phyloP scores from a whole-genome alignment of 2,888 invertebrate genomes.

The Caenorhabditis plicata region DNA sequence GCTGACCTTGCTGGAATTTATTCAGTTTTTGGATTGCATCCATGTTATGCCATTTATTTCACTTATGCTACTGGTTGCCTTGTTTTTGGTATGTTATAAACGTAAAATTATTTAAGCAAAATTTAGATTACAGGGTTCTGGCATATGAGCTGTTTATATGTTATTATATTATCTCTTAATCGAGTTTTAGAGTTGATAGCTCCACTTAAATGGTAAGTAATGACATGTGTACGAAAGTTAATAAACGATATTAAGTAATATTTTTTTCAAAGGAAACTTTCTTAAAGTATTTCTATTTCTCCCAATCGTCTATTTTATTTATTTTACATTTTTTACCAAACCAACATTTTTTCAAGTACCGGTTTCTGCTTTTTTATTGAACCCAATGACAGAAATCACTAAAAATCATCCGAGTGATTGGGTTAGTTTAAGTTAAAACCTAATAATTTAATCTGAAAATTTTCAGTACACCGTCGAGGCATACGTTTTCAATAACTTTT shows the following conservation, averaged over 20 bases:
- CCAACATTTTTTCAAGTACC: slow-evolving; percentile 32
- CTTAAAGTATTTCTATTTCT: slow-evolving; percentile 12
- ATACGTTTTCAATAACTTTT: slow-evolving; percentile 34
- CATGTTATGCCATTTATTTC: slow-evolving; percentile 22
- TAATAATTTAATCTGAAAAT: too few relatives aligned
- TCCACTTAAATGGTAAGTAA: slow-evolving; percentile 9
- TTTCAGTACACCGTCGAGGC: slow-evolving; percentile 30
- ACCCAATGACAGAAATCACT: slow-evolving; percentile 27
- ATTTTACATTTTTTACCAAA: slow-evolving; percentile 34
- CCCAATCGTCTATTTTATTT: slow-evolving; percentile 29
- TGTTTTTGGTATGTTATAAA: slow-evolving; percentile 14
- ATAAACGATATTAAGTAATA: slow-evolving; percentile 1
- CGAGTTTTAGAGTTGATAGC: slow-evolving; percentile 21
- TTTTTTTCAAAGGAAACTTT: slow-evolving; percentile 7
- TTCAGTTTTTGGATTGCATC: slow-evolving; percentile 28
- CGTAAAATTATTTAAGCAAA: not conserved
- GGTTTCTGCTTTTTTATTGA: slow-evolving; percentile 28
- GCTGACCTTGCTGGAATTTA: slow-evolving; percentile 35
- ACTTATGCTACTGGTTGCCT: slow-evolving; percentile 27
- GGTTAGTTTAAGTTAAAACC: too few relatives aligned
- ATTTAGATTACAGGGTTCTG: slow-evolving; percentile 26
- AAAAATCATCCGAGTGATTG: slow-evolving; percentile 16
- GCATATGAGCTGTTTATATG: slow-evolving; percentile 36
- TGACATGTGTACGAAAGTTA: not conserved
- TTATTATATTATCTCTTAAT: slow-evolving; percentile 31